A percentile compares a stretch with the other conserved stretches of the same genome.
Conservation (phyloP, 1,140 invertebrate genomes). For the Papilio machaon region DNA sequence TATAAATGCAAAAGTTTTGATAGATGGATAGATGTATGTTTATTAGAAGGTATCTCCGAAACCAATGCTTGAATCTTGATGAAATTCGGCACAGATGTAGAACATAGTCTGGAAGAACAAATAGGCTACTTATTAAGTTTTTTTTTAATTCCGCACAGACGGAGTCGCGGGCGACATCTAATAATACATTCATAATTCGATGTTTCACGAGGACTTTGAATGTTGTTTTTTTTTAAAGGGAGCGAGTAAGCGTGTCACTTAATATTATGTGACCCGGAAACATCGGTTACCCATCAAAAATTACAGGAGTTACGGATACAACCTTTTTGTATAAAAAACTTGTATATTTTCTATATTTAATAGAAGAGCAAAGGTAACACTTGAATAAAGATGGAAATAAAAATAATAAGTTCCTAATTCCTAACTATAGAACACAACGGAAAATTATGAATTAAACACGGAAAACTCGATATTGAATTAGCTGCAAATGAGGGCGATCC, state of each 20-base stretch:
- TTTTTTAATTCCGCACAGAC: no score
- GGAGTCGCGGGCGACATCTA: no score
- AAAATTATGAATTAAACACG: conserved; percentile 1
- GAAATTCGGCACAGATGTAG: no score
- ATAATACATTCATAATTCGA: background rate
- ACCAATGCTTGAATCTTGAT: no score
- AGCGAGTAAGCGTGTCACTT: background rate
- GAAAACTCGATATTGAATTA: conserved; percentile 27
- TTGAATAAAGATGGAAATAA: background rate
- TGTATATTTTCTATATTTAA: background rate
- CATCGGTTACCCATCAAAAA: background rate
- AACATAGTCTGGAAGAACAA: no score
- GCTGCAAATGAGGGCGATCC: conserved; percentile 20
- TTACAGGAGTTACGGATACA: background rate
- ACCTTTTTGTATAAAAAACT: background rate
- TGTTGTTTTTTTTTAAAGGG: background rate
- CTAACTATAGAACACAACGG: background rate
- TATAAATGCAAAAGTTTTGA: no score
- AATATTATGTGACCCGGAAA: conserved; percentile 8
- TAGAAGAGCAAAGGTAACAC: background rate
- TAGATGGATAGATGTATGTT: no score
- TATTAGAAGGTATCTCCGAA: no score
- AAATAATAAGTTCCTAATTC: background rate
- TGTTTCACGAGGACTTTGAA: background rate
- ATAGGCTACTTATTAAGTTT: no score